Base-by-base conservation (phyloP, 2,113 vertebrate species). In the Nannobrachium achirus region DNA sequence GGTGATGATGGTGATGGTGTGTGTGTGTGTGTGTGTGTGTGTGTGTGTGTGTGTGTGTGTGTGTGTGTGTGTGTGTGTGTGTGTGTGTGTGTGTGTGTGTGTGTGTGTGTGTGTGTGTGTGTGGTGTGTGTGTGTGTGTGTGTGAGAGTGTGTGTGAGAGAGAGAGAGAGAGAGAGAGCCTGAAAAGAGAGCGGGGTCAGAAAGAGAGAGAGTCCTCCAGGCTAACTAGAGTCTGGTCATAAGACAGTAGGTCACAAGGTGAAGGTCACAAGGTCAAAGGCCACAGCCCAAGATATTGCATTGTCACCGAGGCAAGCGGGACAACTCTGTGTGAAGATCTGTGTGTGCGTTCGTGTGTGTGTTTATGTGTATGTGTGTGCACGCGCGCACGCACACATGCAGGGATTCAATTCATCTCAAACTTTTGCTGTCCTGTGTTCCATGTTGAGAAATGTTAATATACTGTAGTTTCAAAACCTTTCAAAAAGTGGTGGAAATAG, bases 211-310 rank as follows among this genome's bases (percentile, higher is more conserved):
- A 50, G 64, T 33, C 63, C 60, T 55, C 33, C 41, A 19, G 80
- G 62, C 61, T 86, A 86, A 86, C 76, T 55, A 70, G 81, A 72
- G 71, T 77, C 72, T 68, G 79, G 87, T 92, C 88, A 72, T 83
- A 85, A 86, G 91, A 89, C 91, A 71, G 44, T 55, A 70, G 86
- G 89, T 86, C 86, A 86, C 42, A 59, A 81, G 74, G 76, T n/a
- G 53, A 66, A 70, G 88, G 70, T 77, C 44, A 64, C 25, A 2
- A 45, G 74, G 79, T 83, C 75, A 78, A 66, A 80, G 79, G 88
- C 89, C 86, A n/a, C n/a, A 80, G 60, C 14, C 14, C 50, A 53
- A 79, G 85, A 81, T 70, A 81, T 89, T 83, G 77, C 85, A 83
- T 79, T 76, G 79, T 75, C 73, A 73, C 73, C 48, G 58, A 66